Base-by-base conservation (phyloP, 2,888 invertebrate genomes). In the Schizotus pectinicornis region DNA sequence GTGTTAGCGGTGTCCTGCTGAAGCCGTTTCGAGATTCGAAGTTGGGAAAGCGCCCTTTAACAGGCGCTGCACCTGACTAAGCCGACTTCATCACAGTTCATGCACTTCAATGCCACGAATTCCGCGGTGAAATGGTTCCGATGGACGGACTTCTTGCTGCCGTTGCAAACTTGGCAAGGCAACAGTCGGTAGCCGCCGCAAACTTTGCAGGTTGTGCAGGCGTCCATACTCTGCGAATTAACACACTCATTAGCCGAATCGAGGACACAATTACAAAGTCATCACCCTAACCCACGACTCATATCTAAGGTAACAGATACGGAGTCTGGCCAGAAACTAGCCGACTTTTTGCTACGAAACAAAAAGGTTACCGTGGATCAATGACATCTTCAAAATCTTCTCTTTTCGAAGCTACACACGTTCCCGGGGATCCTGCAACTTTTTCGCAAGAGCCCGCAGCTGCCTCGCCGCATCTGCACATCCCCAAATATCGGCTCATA, bases 41-140 rank as follows among this genome's bases (percentile, higher is more conserved):
- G 45, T 52, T 53, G 32, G 45, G 42, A 22, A 12, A 38, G 34
- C 55, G 36, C 37, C 42, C 50, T 43, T 80, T 79, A 91, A 81
- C 98, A 98, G 63, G 88, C 86, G 70, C 89, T 89, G 80, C 97
- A 98, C 70, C 89, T 87, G 36, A 95, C 91, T 45, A 98, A 85
- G 42, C 97, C 98, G 54, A 94, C 95, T 80, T 95, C 95, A 77
- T 98, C 95, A 80, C 95, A 95, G 79, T 92, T 92, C 91, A 94
- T 94, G 80, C 95, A 96, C 74, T 94, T 93, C 70, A 98, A 85
- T 12, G 95, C 95, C 60, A 94, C 91, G 77, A 96, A 94, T 81
- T 95, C 95, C 34, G 94, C 89, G 0, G 95, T 95, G 81, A 96
- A 97, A 77, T 95, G 91, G 82, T 96, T 96, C 69, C 96, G 85